Evolutionary conservation across 2,113 vertebrate genomes (phyloP).

Genomic region (Plectropomus leopardus): DNA sequence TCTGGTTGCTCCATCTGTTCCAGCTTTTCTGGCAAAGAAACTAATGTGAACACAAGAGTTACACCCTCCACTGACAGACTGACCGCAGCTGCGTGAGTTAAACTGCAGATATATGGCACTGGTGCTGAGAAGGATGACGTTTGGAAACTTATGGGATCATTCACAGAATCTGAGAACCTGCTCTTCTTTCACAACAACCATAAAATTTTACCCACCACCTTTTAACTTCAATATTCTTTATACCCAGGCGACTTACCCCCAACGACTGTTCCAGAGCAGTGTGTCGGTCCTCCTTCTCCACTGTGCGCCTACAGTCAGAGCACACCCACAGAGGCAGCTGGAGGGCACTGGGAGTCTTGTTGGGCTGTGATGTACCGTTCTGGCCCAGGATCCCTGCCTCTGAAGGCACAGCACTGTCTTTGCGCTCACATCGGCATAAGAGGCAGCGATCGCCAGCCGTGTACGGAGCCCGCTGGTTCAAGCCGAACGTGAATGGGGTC

Average conservation of each 20-base stretch:
- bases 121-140: background rate
- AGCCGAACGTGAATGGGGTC: constrained; percentile 97
- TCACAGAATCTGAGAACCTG: background rate
- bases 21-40: constrained; percentile 21
- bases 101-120: constrained; percentile 21
- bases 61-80: constrained; percentile 22
- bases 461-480: constrained; percentile 94
- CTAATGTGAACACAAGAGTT: constrained; percentile 20
- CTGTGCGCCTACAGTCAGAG: constrained; percentile 93
- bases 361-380: constrained; percentile 87
- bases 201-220: background rate
- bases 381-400: constrained; percentile 88
- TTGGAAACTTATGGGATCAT: background rate
- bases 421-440: constrained; percentile 94
- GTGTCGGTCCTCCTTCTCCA: constrained; percentile 94
- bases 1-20: constrained; percentile 37
- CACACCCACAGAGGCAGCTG: constrained; percentile 97
- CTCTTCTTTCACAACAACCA: background rate
- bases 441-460: constrained; percentile 95
- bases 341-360: constrained; percentile 89
- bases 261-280: constrained; percentile 89
- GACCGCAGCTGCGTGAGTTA: constrained; percentile 42
- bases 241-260: constrained; percentile 84
- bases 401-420: constrained; percentile 86
- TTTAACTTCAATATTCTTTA: background rate